Evolutionary conservation across 2,113 vertebrate genomes (phyloP).

Genomic region (Urocynchramus pylzowi): DNA sequence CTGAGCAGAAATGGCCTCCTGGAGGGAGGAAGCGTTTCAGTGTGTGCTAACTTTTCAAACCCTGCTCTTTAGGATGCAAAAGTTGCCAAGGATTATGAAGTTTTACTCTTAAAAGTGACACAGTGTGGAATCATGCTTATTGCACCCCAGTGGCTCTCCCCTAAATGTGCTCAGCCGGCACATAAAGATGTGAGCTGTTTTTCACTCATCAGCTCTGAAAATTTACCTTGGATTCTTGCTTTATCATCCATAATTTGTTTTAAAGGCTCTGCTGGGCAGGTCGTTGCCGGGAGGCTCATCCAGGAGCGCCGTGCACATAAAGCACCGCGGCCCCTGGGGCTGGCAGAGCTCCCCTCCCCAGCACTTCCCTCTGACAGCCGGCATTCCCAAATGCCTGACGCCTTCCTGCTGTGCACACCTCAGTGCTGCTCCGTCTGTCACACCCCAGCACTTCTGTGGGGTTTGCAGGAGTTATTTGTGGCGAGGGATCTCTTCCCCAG

Average conservation of each 20-base stretch:
- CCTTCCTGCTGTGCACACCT: background rate
- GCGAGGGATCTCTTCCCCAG: background rate
- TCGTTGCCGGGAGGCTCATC: background rate
- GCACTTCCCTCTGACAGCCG: background rate
- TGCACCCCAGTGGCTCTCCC: background rate
- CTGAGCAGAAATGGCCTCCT: background rate
- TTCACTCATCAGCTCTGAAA: background rate
- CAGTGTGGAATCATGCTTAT: background rate
- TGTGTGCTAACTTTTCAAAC: background rate
- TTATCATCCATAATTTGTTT: background rate
- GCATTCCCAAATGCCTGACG: background rate
- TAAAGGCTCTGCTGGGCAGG: background rate
- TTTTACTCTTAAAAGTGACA: slow-evolving; percentile 25
- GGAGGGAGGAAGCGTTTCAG: background rate
- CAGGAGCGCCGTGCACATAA: background rate
- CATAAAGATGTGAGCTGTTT: slow-evolving; percentile 17
- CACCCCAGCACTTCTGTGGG: background rate
- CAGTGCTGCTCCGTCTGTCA: background rate
- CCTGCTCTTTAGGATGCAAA: background rate
- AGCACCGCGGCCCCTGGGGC: accelerated
- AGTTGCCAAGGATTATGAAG: slow-evolving; percentile 17
- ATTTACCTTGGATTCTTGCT: slow-evolving; percentile 31
- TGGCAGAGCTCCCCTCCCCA: background rate
- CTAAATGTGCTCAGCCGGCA: background rate
- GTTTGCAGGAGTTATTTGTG: background rate